These are phyloP conservation scores for Gallinago stenura DNA, from an alignment of 2,797 vertebrate genomes.

Conservation along the genomic window DNA sequence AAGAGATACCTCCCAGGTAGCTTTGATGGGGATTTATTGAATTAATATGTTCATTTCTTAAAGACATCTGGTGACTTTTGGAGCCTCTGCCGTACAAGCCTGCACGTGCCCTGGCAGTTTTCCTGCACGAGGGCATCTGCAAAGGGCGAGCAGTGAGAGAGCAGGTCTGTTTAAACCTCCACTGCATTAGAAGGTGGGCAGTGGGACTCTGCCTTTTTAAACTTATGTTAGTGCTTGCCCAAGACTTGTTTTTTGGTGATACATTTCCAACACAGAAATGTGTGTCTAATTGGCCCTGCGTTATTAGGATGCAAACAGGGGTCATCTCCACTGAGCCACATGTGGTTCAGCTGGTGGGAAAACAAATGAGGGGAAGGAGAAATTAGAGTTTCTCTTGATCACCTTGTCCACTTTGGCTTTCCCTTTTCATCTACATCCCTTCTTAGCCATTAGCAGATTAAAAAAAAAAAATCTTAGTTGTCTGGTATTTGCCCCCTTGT, in stretches of 20 bases:
- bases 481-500: not conserved
- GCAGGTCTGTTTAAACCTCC: not conserved
- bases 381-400: not conserved
- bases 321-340: not conserved
- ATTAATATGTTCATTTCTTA: not conserved
- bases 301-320: not conserved
- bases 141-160: not conserved
- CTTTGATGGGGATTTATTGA: not conserved
- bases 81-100: not conserved
- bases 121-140: not conserved
- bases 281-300: too few species aligned
- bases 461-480: not conserved
- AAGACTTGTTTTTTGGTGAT: not conserved
- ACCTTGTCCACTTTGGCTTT: not conserved
- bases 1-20: not conserved
- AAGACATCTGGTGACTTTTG: constrained; percentile 1
- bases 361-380: not conserved
- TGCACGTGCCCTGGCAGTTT: not conserved
- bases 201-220: not conserved
- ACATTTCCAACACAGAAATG: not conserved
- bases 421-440: not conserved
- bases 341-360: not conserved
- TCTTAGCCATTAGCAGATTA: not conserved
- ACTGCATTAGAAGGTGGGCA: not conserved
- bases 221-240: not conserved